Evolutionary conservation across 1,140 invertebrate species (phyloP).

Genomic region (Tetragonula clypearis): DNA sequence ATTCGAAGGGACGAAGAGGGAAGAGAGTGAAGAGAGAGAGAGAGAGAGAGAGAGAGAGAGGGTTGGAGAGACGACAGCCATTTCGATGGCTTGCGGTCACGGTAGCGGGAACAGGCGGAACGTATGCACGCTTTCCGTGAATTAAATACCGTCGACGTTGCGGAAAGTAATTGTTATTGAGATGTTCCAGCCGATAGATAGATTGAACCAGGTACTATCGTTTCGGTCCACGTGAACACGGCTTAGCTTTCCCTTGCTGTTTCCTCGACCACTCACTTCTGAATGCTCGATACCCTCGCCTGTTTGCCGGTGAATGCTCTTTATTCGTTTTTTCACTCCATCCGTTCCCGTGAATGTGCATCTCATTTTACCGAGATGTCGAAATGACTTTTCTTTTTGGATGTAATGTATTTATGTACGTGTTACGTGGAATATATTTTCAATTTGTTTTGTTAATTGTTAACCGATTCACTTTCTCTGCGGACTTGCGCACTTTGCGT

Average conservation of each 20-base stretch:
- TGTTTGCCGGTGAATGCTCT: not conserved
- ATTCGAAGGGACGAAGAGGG: too few species aligned
- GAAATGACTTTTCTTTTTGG: too few species aligned
- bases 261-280: too few species aligned
- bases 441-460: too few species aligned
- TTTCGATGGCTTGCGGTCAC: not conserved
- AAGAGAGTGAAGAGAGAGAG: not conserved
- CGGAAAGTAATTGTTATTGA: slow-evolving; percentile 3
- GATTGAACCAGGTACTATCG: not conserved
- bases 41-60: not conserved
- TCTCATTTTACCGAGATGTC: too few species aligned
- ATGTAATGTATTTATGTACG: too few species aligned
- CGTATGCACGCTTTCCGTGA: not conserved
- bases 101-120: too few species aligned
- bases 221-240: not conserved
- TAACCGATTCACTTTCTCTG: too few species aligned
- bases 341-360: not conserved
- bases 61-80: too few species aligned
- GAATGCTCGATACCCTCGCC: not conserved
- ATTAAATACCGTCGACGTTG: slow-evolving; percentile 14
- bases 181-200: not conserved
- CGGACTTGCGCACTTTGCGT: too few species aligned
- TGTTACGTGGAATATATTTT: too few species aligned
- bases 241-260: not conserved
- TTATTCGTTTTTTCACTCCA: not conserved